Evolutionary conservation across 2,888 invertebrate species (phyloP).

Genomic region (Cheilosia pagana): DNA sequence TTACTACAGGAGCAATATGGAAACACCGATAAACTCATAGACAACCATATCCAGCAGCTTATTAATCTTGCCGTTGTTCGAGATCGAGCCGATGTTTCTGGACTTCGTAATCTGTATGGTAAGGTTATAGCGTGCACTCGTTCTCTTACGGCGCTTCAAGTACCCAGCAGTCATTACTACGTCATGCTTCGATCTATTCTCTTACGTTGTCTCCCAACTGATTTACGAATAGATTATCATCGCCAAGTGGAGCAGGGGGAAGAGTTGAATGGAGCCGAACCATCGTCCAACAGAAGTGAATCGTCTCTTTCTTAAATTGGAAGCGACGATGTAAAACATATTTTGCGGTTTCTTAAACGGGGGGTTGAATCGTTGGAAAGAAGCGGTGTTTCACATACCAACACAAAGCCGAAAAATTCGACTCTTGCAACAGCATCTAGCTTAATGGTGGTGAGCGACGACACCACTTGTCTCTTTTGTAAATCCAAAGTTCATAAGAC

Average conservation of each 20-base stretch:
- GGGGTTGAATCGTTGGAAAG: background rate
- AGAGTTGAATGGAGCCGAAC: background rate
- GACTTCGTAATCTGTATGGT: constrained; percentile 1
- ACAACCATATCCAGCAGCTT: constrained; percentile 17
- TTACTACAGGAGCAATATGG: constrained; percentile 37
- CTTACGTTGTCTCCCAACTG: constrained; percentile 16
- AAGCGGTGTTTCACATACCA: background rate
- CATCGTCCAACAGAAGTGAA: constrained; percentile 12
- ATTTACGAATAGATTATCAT: background rate
- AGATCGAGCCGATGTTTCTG: constrained; percentile 5
- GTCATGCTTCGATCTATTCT: constrained; percentile 9
- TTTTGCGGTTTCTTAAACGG: constrained; percentile 23
- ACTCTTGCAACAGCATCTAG: background rate
- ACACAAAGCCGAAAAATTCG: background rate
- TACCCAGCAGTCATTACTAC: constrained; percentile 23
- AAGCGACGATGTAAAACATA: background rate
- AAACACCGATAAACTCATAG: constrained; percentile 3
- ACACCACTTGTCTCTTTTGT: constrained; percentile 1
- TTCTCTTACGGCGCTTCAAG: constrained; percentile 2
- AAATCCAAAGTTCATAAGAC: background rate
- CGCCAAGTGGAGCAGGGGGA: background rate
- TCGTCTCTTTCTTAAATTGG: constrained; percentile 3
- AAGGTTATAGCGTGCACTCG: constrained; percentile 15
- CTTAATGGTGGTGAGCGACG: background rate
- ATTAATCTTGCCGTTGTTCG: constrained; percentile 11